Conservation (phyloP, 2,797 vertebrate genomes). For the Lepus oiostolus region DNA sequence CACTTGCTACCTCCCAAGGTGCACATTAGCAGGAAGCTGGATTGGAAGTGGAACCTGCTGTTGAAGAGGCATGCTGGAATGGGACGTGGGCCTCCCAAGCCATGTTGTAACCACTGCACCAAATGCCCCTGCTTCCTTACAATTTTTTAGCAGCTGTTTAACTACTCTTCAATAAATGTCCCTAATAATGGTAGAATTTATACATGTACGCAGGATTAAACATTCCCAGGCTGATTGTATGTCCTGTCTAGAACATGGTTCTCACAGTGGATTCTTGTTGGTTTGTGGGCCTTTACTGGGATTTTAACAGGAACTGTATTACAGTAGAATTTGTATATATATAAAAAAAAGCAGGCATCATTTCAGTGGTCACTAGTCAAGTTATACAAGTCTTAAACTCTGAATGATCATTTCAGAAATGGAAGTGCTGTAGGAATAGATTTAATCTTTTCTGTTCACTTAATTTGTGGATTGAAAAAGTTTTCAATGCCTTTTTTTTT, state of each 20-base stretch:
- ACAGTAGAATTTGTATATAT: not conserved
- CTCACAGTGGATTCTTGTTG: constrained; percentile 10
- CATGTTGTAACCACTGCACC: no score
- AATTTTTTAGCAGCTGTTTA: not conserved
- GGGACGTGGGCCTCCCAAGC: no score
- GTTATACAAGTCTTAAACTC: constrained; percentile 13
- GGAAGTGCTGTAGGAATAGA: not conserved
- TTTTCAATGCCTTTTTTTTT: not conserved
- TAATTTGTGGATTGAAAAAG: constrained; percentile 12
- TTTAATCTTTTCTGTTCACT: not conserved
- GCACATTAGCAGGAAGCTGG: no score
- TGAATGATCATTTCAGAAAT: not conserved
- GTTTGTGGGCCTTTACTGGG: not conserved
- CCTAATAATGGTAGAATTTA: not conserved
- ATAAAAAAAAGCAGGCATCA: not conserved
- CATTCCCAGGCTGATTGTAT: not conserved
- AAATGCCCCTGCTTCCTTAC: no score
- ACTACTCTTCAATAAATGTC: not conserved
- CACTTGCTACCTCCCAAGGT: no score
- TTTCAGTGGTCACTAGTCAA: constrained; percentile 19
- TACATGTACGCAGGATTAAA: not conserved
- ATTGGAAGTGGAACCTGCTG: no score
- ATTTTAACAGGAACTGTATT: constrained; percentile 21
- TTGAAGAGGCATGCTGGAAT: no score
- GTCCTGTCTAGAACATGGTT: not conserved